Base-by-base conservation (phyloP, 2,797 vertebrate genomes). In the Tokudaia muenninki region DNA sequence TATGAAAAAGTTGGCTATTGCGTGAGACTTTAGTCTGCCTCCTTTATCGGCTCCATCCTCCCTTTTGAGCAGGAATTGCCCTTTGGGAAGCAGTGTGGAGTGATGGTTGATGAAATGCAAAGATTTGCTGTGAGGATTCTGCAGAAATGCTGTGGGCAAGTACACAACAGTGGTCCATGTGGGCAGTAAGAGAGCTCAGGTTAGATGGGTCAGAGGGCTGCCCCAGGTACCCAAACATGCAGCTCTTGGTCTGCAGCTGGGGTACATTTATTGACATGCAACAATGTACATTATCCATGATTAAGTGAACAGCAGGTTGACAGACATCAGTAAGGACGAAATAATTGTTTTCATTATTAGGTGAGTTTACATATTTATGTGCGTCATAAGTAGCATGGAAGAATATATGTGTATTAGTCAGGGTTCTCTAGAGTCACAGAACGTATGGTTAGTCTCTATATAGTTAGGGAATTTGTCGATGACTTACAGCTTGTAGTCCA, bases 251-350 rank as follows among this genome's bases (percentile, higher is more conserved):
- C 47, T 78, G 2, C 52, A 11, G 13, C 13, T 70, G 37, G 37
- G 34, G 6, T 59, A 6, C 26, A 29, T 55, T 83, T 93, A 37
- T 70, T 86, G 79, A 89, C 31, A 44, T 5, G 34, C 61, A 75
- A 47, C 86, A 57, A 44, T 79, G 52, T 31, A 81, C 87, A 55
- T 83, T 92, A 59, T 81, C 95, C 63, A 80, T 65, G 79, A 44
- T 31, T 87, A 72, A 72, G 44, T 29, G 57, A 75, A 77, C 2
- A 91, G 11, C n/a, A 93, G 34, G 75, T 37, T 34, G 63, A 29
- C 94, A 93, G 82, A 61, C 22, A 24, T 11, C 57, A 12, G 11
- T 22, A 59, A 82, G 17, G 61, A 77, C 11, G 12, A 78, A 87
- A 70, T 34, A 57, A 67, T 81, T 92, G 24, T 91, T 37, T 86